phyloP scores from a whole-genome alignment of 2,113 vertebrate genomes.

The Ochotona princeps region DNA sequence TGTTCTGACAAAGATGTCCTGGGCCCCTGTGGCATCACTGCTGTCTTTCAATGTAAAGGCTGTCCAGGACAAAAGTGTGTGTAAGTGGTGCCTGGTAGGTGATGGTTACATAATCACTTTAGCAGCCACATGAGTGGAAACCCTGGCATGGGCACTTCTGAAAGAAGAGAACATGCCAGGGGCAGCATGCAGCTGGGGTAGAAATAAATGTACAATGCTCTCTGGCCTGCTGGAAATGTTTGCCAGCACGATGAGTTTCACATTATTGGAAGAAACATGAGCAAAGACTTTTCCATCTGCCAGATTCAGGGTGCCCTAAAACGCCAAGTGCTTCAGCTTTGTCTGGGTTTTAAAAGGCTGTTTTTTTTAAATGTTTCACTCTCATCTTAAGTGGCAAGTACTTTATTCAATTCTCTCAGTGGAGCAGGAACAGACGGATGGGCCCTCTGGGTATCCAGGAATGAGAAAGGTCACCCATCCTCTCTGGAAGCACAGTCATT shows the following conservation, averaged over 20 bases:
- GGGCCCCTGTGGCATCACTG: neutral
- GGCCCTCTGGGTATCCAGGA: slow-evolving; percentile 66
- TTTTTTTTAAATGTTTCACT: neutral
- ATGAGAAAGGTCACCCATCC: slow-evolving; percentile 58
- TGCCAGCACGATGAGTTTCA: slow-evolving; percentile 45
- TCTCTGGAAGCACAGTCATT: neutral
- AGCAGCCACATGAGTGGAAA: slow-evolving; percentile 7
- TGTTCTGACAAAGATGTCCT: neutral
- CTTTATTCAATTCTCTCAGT: slow-evolving; percentile 61
- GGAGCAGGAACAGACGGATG: slow-evolving; percentile 60
- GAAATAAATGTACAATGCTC: neutral
- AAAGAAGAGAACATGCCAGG: slow-evolving; percentile 41
- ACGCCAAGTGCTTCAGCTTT: neutral
- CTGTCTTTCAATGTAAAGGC: slow-evolving; percentile 2
- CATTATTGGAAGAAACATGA: neutral
- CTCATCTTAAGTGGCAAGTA: slow-evolving; percentile 32
- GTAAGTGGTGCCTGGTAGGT: slow-evolving; percentile 50
- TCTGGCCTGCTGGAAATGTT: neutral
- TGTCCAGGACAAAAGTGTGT: neutral
- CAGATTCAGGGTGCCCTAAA: neutral
- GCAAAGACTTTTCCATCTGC: neutral
- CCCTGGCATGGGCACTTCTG: neutral
- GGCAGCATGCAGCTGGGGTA: neutral
- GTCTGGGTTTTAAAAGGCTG: neutral
- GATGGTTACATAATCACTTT: neutral